Percentiles rank a stretch among this genome's conserved stretches.
phyloP scores from a whole-genome alignment of 1,140 invertebrate species.

The Anoplophora glabripennis region DNA sequence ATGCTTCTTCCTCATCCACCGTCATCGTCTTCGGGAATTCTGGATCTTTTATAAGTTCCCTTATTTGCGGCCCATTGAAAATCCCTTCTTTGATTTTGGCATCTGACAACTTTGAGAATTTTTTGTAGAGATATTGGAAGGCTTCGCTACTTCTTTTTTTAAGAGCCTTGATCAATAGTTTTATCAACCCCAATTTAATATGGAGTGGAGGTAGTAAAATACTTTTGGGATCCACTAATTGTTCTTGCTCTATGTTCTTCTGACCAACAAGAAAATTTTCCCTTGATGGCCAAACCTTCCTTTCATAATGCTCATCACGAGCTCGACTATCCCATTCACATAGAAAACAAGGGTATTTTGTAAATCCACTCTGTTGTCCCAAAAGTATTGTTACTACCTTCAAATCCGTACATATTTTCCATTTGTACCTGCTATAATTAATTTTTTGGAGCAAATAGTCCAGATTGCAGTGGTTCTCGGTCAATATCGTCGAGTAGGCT shows the following conservation, averaged over 20 bases:
- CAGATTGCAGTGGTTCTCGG: too few relatives aligned
- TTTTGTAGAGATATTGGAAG: conserved; percentile 38
- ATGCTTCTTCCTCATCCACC: conserved; percentile 18
- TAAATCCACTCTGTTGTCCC: not conserved
- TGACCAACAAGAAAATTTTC: conserved; percentile 30
- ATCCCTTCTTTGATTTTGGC: conserved; percentile 38
- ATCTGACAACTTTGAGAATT: conserved; percentile 27
- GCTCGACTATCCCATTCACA: conserved; percentile 49
- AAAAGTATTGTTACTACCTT: conserved; percentile 5
- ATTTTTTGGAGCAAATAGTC: too few relatives aligned
- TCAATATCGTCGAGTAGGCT: too few relatives aligned
- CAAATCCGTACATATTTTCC: conserved; percentile 14
- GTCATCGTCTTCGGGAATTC: conserved; percentile 22
- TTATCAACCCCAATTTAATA: conserved; percentile 46
- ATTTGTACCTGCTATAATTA: too few relatives aligned
- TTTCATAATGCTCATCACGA: conserved; percentile 36
- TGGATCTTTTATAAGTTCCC: conserved; percentile 26
- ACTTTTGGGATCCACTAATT: conserved; percentile 39
- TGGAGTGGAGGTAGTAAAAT: conserved; percentile 44
- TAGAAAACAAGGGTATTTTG: conserved; percentile 46
- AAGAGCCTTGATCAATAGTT: conserved; percentile 47
- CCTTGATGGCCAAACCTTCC: conserved; percentile 39
- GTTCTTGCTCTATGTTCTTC: conserved; percentile 40
- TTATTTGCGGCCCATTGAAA: conserved; percentile 38
- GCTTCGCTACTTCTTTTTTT: conserved; percentile 31